Percentiles rank a stretch among this genome's conserved stretches.
Evolutionary conservation across 2,797 vertebrate genomes (phyloP).

Genomic region (Threskiornis aethiopicus): DNA sequence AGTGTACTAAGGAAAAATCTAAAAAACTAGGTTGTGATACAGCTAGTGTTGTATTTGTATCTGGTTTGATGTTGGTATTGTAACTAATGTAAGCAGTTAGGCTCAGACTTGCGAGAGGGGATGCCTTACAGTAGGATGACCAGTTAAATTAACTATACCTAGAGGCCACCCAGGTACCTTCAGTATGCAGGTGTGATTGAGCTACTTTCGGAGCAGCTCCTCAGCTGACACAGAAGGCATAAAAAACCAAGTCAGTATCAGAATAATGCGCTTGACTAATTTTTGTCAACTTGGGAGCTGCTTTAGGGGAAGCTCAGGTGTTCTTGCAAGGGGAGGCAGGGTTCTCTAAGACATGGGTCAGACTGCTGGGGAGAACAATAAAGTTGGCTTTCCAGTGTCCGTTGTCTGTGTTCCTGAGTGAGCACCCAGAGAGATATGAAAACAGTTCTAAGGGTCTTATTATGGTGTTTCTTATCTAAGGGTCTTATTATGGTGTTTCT

Average conservation of each 20-base stretch:
- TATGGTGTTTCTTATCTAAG: background rate
- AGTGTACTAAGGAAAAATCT: constrained; percentile 6
- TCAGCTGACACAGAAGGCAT: background rate
- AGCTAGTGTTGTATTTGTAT: background rate
- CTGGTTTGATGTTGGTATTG: constrained; percentile 8
- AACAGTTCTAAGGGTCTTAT: background rate
- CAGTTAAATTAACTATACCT: background rate
- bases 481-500: constrained; percentile 20
- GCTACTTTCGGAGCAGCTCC: background rate
- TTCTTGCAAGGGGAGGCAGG: background rate
- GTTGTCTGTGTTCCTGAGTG: background rate
- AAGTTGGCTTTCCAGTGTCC: background rate
- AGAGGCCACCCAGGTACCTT: background rate
- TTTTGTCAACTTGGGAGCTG: background rate
- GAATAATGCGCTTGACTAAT: background rate
- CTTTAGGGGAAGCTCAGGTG: background rate
- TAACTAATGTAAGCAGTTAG: background rate
- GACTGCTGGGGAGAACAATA: background rate
- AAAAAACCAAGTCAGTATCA: background rate
- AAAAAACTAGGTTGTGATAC: background rate
- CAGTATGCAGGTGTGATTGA: background rate
- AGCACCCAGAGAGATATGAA: background rate
- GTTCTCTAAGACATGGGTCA: background rate
- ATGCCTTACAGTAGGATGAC: background rate
- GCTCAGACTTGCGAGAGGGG: background rate